Percentiles rank a stretch among this genome's conserved stretches.
Evolutionary conservation across 2,797 vertebrate genomes (phyloP).

Genomic region (Pseudochaenichthys georgianus): DNA sequence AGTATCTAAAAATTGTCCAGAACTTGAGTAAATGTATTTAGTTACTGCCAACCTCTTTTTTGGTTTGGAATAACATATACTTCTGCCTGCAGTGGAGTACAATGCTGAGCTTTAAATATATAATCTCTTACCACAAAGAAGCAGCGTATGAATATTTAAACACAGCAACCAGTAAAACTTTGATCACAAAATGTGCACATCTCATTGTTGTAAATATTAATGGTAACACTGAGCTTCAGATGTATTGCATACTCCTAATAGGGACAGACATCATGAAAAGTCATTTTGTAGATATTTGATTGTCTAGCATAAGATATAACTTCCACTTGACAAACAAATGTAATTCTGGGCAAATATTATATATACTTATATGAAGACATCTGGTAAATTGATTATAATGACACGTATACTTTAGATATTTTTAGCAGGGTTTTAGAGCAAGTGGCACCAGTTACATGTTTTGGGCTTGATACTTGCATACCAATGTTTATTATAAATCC

Average conservation of each 20-base stretch:
- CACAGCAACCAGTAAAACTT: not conserved
- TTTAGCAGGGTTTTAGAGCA: not conserved
- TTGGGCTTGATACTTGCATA: not conserved
- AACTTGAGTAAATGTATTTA: no score
- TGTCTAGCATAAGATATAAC: not conserved
- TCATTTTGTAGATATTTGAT: no score
- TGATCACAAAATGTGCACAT: conserved; percentile 18
- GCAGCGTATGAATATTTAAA: conserved; percentile 28
- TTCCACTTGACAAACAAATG: not conserved
- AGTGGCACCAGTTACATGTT: not conserved
- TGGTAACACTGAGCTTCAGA: not conserved
- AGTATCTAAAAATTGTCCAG: no score
- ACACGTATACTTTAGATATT: not conserved
- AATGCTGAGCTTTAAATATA: conserved; percentile 30
- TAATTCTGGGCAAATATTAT: no score
- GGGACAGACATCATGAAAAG: not conserved
- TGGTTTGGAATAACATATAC: conserved; percentile 4
- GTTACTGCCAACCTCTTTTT: no score
- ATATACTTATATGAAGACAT: no score
- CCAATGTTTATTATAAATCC: no score
- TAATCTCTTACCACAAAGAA: conserved; percentile 2
- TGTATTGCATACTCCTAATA: not conserved
- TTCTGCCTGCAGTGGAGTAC: conserved; percentile 3
- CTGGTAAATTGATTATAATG: not conserved
- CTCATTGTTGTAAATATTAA: conserved; percentile 1